Percentiles rank a stretch among this genome's conserved stretches.
Evolutionary conservation across 2,888 invertebrate species (phyloP).

Genomic region (Acanthopleura granulata): DNA sequence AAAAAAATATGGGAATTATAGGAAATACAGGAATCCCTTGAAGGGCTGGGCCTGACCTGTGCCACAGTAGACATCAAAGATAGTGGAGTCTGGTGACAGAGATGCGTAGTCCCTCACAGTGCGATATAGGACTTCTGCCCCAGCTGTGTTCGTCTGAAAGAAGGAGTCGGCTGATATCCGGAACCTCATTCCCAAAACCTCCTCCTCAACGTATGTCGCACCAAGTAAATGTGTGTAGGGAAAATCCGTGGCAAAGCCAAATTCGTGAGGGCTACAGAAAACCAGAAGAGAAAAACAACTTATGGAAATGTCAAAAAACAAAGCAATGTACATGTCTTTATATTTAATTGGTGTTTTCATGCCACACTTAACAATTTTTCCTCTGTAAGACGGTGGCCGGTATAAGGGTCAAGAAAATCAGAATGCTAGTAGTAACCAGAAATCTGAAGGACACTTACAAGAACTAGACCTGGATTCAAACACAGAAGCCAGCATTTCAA

Average conservation of each 20-base stretch:
- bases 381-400: too few species aligned
- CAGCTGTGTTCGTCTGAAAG: constrained; percentile 60
- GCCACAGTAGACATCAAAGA: constrained; percentile 21
- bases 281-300: background rate
- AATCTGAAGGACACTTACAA: too few species aligned
- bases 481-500: too few species aligned
- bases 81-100: background rate
- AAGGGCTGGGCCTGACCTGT: background rate
- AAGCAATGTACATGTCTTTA: background rate
- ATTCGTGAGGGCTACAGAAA: too few species aligned
- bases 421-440: too few species aligned
- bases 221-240: background rate
- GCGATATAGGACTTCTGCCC: constrained; percentile 20
- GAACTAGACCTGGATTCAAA: too few species aligned
- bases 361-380: too few species aligned
- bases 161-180: constrained; percentile 68
- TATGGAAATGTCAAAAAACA: background rate
- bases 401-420: too few species aligned
- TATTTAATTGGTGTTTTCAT: background rate
- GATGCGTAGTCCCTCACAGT: constrained; percentile 16
- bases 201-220: constrained; percentile 51
- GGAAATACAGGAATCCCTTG: too few species aligned
- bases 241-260: background rate
- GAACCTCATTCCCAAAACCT: constrained; percentile 63
- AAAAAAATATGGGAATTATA: too few species aligned